Evolutionary conservation across 2,888 invertebrate species (phyloP), one percentile per base, ranked within the genome.

Genomic region (Parnassius orleans): DNA sequence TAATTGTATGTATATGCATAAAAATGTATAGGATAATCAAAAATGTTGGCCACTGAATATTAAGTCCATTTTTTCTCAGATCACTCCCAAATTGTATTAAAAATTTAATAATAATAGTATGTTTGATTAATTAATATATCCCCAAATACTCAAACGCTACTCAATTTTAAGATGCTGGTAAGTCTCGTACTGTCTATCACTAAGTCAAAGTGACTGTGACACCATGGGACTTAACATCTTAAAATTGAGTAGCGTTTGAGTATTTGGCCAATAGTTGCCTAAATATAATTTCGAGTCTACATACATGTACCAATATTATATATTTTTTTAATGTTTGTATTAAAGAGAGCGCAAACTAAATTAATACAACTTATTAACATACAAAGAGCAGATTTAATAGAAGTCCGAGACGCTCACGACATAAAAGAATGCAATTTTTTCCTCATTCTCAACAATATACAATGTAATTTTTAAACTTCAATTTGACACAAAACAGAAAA

Each of bases 321-420:
- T n/a, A 69, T 71, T 72, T 73, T 76, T 75, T 68, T 80, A n/a
- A n/a, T 71, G 75, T 77, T 83, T 79, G 78, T 73, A 77, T 81
- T 79, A 79, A 71, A 85, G 88, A 89, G 86, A 75, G 72, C 74
- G 68, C 84, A 71, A 82, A 79, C 81, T 84, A 85, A 85, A 82
- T 88, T 87, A 88, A 82, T 87, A 89, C 87, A 88, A 87, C 85
- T 86, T 84, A 86, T 80, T 76, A 68, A 84, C 82, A 81, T 83
- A 84, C 79, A 80, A 82, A 69, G 68, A 78, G 76, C 69, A 7
- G 71, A 78, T 75, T 75, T 72, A 70, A 69, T 75, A 74, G 70
- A 83, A 75, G 78, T 61, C 64, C 66, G 74, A 76, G 79, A 79
- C 77, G 85, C 76, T 80, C 80, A 83, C 84, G 80, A 83, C 81